Base-by-base conservation (phyloP, 2,888 invertebrate species). In the Volucella zonaria region DNA sequence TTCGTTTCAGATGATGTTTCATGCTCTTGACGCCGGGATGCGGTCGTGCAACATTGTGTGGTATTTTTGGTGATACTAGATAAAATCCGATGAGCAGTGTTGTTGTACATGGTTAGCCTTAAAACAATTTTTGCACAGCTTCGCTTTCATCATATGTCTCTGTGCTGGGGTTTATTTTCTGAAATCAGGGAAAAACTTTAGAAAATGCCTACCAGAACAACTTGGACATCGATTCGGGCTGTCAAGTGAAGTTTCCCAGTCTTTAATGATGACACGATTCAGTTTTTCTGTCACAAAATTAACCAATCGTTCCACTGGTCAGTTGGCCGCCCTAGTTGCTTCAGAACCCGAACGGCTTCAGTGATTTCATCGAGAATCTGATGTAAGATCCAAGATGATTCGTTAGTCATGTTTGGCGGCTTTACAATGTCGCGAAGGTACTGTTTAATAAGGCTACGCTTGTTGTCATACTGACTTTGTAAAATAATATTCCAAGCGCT, bases 221-320 rank as follows among this genome's bases (percentile, higher is more conserved):
- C 42, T 47, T 18, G 62, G 40, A 40, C 75, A 83, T 10, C 77
- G 77, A 23, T 77, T 66, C 3, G 67, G 71, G 11, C 66, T 62
- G 1, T 66, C 64, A 11, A 83, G 56, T 31, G 75, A 83, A 15
- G 73, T 78, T 64, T 83, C 81, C 78, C 71, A 87, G 8, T 79
- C 73, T 45, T 77, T 82, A 8, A 82, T 70, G 0, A 59, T 80
- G 12, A 56, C 64, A 10, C 68, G 47, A 43, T 77, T 64, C 12
- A 86, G 23, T 74, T 82, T 86, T 43, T 82, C 68, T 8, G 82
- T 86, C 12, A 76, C 58, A n/a, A n/a, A n/a, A n/a, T n/a, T n/a
- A n/a, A n/a, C n/a, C n/a, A n/a, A n/a, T n/a, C n/a, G n/a, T n/a
- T n/a, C n/a, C n/a, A n/a, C n/a, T n/a, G n/a, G n/a, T n/a, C n/a